Evolutionary conservation across 1,140 invertebrate species (phyloP).

Genomic region (Lepidurus arcticus): DNA sequence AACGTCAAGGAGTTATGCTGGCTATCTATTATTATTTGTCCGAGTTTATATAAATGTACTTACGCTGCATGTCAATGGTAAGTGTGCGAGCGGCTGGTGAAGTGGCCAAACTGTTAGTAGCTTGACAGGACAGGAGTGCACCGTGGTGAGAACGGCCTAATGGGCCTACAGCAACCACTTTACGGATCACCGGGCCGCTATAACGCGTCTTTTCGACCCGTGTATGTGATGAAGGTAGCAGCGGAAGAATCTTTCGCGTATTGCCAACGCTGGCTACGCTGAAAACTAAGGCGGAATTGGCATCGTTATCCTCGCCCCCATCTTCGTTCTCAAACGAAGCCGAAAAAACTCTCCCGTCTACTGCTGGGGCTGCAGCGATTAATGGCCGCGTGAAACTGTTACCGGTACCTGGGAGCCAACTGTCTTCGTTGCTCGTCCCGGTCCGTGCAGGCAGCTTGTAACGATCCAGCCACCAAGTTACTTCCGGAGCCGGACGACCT

Average conservation of each 20-base stretch:
- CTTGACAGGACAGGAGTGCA: conserved; percentile 75
- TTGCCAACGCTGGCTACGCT: background rate
- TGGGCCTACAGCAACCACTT: conserved; percentile 27
- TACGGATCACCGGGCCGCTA: background rate
- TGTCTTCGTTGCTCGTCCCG: background rate
- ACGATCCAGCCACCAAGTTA: conserved; percentile 29
- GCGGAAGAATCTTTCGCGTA: background rate
- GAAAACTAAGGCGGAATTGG: conserved; percentile 3
- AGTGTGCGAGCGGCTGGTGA: conserved; percentile 69
- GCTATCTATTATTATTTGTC: background rate
- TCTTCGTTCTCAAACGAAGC: background rate
- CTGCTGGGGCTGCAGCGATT: conserved; percentile 3
- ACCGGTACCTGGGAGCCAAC: conserved; percentile 2
- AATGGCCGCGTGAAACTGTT: conserved; percentile 18
- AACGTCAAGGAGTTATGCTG: background rate
- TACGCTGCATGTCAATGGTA: conserved; percentile 69
- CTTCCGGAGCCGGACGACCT: conserved; percentile 27
- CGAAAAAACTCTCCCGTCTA: background rate
- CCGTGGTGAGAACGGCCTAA: conserved; percentile 55
- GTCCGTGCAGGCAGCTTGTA: conserved; percentile 23
- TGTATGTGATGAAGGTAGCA: background rate
- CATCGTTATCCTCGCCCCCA: background rate
- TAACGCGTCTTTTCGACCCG: background rate
- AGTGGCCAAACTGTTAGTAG: conserved; percentile 76
- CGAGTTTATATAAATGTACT: conserved; percentile 43